Base-by-base conservation (phyloP, 2,888 invertebrate species). In the Hirtodrosophila alboralis region DNA sequence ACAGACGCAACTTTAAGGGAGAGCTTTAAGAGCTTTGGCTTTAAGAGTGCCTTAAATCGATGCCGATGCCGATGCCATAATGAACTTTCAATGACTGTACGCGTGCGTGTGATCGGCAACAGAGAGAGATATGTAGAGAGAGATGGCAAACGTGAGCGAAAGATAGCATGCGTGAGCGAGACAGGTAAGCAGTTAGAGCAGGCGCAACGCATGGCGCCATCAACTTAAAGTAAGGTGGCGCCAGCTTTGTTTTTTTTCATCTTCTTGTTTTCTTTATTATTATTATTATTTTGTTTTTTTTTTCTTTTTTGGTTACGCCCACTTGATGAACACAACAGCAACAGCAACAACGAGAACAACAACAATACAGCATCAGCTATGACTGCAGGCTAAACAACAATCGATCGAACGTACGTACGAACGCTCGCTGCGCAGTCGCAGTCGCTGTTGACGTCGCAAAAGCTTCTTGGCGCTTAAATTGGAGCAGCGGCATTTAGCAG, bases 191-290 rank as follows among this genome's bases (percentile, higher is more conserved):
- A 7, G 69, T 69, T 69, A 73, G 69, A 69, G 69, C 69, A 73
- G 65, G 60, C 58, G 62, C 59, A 83, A 57, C 59, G 52, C 67
- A 71, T 83, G 85, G 86, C 86, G 79, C 84, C 86, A 79, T 71
- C 72, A 72, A 49, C 59, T 75, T 75, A 72, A 83, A 78, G 75
- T 76, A 75, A 88, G 88, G 88, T 88, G 88, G 88, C 89, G 89
- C 88, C 89, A 87, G 64, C 63, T 74, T 79, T 77, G 77, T 65
- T 58, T 81, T 68, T 84, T 30, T 21, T 21, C 5, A 4, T 21
- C 5, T 6, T 53, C 40, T 37, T 31, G 38, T 59, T 44, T 44
- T 49, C 28, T 57, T 58, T 40, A 51, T 48, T 34, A 48, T 40
- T 23, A 34, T 34, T 34, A 23, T 23, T 21, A 21, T 31, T 37